Base-by-base conservation (phyloP, 2,113 vertebrate species). In the Pardalotus punctatus region DNA sequence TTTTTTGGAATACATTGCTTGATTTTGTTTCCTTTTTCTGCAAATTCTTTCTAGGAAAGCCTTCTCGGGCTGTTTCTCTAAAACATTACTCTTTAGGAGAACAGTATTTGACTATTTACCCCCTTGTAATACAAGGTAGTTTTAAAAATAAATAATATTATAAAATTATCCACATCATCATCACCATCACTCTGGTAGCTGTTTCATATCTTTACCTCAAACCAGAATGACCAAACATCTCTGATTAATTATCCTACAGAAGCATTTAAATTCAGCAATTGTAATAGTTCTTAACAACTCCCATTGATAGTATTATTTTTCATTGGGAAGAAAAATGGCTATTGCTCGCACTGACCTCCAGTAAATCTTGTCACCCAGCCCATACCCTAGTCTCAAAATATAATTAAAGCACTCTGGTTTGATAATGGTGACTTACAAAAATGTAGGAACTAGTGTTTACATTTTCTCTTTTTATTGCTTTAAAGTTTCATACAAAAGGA, bases 321-420 rank as follows among this genome's bases (percentile, higher is more conserved):
- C 96, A 96, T 66, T 42, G 67, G 81, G 73, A 91, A 97, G 95
- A 98, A 97, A 97, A 97, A 97, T 96, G 88, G 93, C 97, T 96
- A 96, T 96, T 96, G 97, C 93, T 94, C 45, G 73, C 88, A 81
- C 35, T 97, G 97, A 97, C 97, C 95, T 97, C 82, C 65, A 97
- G 81, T 94, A 92, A 92, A 97, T 94, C 80, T 94, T 88, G 94
- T 97, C 90, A 94, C 89, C 65, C 91, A 81, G 86, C 45, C 58
- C 27, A 40, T 88, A 91, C 76, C 80, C 85, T 47, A 27, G 83
- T 91, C 93, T 97, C 3, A 5, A 97, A 97, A 96, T 95, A 95
- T 93, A 98, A 97, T 98, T 97, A 95, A 97, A 97, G 78, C 72
- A 84, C 97, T 96, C 86, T 93, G 60, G 95, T 98, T 97, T 94